These are phyloP conservation scores for Psittacula derbiana DNA, from an alignment of 2,797 vertebrate genomes.

Conservation along the genomic window DNA sequence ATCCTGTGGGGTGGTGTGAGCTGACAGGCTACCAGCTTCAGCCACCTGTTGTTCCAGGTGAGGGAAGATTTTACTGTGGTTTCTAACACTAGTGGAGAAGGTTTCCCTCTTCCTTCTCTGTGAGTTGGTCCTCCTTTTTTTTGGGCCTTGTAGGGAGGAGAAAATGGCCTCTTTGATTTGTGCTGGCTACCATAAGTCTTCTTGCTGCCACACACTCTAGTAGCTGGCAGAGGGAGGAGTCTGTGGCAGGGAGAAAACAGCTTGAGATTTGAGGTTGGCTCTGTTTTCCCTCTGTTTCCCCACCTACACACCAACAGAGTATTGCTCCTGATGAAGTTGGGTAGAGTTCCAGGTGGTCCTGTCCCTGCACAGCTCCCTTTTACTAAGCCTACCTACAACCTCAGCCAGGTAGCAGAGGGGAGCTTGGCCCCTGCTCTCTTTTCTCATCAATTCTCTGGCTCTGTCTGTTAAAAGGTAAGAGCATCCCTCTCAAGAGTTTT, in stretches of 20 bases:
- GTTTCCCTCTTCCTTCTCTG: neutral
- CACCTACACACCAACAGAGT: neutral
- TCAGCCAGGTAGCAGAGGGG: neutral
- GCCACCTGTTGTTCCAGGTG: slow-evolving; percentile 86
- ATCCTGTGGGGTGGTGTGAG: slow-evolving; percentile 95
- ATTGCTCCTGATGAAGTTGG: neutral
- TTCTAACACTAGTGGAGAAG: neutral
- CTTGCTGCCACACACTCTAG: neutral
- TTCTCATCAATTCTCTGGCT: neutral
- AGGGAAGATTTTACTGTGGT: neutral
- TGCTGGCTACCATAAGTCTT: neutral
- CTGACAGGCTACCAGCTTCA: slow-evolving; percentile 91
- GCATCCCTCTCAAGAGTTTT: neutral
- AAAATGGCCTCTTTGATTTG: neutral
- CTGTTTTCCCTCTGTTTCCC: neutral
- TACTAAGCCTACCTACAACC: neutral
- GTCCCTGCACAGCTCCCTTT: slow-evolving; percentile 4
- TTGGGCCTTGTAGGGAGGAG: neutral
- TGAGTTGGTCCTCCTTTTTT: neutral
- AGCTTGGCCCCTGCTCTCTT: neutral
- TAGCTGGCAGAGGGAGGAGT: neutral
- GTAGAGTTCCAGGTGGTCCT: slow-evolving; percentile 16
- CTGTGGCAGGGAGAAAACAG: neutral
- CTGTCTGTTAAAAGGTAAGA: slow-evolving; percentile 37
- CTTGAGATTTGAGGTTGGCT: neutral